phyloP scores from a whole-genome alignment of 2,113 vertebrate genomes.

The Oreochromis tanganicae region DNA sequence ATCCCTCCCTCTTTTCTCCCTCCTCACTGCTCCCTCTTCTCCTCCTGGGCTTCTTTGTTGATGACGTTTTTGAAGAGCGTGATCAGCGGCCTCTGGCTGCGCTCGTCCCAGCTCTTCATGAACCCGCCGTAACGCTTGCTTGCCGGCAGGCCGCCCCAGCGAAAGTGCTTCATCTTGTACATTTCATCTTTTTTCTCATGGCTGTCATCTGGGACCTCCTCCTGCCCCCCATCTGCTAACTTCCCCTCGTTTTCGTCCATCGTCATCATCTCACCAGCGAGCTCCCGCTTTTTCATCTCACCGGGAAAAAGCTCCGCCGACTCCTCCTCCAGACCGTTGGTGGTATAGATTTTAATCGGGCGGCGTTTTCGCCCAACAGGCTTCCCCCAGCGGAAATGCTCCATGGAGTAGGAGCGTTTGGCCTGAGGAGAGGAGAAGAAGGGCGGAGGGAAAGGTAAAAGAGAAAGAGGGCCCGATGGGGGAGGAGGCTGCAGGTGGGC shows the following conservation, averaged over 20 bases:
- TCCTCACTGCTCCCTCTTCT: conserved; percentile 42
- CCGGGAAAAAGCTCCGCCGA: conserved; percentile 69
- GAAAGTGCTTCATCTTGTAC: conserved; percentile 80
- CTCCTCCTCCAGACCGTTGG: conserved; percentile 75
- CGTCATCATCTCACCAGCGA: conserved; percentile 23
- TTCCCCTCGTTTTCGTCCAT: conserved; percentile 1
- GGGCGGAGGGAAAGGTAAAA: background rate
- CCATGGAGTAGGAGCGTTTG: conserved; percentile 92
- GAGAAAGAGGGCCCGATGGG: conserved; percentile 37
- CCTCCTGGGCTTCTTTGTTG: conserved; percentile 75
- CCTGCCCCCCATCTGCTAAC: background rate
- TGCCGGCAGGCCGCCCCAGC: conserved; percentile 76
- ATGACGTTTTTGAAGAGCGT: conserved; percentile 90
- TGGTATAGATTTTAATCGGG: conserved; percentile 81
- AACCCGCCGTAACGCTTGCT: conserved; percentile 91
- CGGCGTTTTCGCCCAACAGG: conserved; percentile 86
- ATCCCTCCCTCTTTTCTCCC: background rate
- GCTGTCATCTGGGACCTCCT: background rate
- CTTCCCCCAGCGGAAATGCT: conserved; percentile 95
- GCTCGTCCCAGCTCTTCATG: conserved; percentile 83
- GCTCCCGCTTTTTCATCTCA: conserved; percentile 72
- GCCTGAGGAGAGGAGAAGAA: conserved; percentile 25
- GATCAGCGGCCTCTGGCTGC: conserved; percentile 80
- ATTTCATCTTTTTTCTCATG: conserved; percentile 66
- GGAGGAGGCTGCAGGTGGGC: conserved; percentile 71